Evolutionary conservation across 2,797 vertebrate genomes (phyloP).

Genomic region (Cossypha heuglini): DNA sequence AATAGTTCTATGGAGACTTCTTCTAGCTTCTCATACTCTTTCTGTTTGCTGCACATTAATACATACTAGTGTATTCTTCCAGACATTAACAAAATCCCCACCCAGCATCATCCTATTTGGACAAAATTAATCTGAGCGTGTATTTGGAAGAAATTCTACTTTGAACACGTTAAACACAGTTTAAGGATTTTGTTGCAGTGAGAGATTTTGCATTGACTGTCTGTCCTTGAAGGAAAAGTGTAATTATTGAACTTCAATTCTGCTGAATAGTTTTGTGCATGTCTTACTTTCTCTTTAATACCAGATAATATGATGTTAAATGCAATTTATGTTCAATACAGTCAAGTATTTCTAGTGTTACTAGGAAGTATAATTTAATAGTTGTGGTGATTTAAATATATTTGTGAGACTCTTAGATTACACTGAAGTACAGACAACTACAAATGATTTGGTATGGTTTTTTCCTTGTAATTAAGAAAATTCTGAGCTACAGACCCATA

Average conservation of each 20-base stretch:
- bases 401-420: background rate
- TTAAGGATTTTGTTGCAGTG: background rate
- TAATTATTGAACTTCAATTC: background rate
- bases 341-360: background rate
- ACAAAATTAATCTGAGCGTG: background rate
- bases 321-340: background rate
- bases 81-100: background rate
- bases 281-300: background rate
- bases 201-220: background rate
- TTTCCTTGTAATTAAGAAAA: background rate
- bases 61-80: background rate
- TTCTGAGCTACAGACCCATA: background rate
- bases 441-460: background rate
- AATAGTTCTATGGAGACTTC: background rate
- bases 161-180: background rate
- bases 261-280: background rate
- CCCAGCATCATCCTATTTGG: background rate
- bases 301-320: background rate
- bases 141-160: background rate
- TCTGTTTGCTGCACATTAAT: background rate
- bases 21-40: background rate
- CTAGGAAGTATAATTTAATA: background rate
- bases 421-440: background rate
- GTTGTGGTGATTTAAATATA: background rate
- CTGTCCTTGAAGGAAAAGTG: background rate